Evolutionary conservation across 1,140 invertebrate genomes (phyloP).

Genomic region (Rhizoglyphus robini): DNA sequence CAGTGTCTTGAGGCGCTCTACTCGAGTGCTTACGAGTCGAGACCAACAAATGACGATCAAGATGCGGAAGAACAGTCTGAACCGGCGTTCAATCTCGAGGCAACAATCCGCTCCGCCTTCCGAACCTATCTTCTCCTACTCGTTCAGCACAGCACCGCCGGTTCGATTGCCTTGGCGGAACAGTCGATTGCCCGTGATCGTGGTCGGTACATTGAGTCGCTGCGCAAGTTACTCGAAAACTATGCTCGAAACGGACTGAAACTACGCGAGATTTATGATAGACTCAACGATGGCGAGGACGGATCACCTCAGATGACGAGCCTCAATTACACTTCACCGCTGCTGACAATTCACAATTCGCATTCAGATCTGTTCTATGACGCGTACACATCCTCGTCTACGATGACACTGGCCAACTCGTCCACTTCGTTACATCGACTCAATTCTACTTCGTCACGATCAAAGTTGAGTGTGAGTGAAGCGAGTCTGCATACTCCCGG

Average conservation of each 20-base stretch:
- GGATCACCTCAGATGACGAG: too few species aligned
- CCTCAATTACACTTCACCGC: too few species aligned
- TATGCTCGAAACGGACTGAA: background rate
- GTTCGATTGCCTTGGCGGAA: background rate
- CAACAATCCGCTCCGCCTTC: background rate
- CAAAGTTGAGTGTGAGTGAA: too few species aligned
- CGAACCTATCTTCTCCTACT: background rate
- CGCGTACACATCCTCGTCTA: background rate
- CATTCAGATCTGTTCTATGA: constrained; percentile 12
- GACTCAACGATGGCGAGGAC: too few species aligned
- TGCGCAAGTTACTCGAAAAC: background rate
- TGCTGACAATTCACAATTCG: constrained; percentile 1
- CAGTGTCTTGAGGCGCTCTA: constrained; percentile 37
- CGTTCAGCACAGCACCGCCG: too few species aligned
- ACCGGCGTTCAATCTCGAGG: background rate
- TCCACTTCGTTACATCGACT: too few species aligned
- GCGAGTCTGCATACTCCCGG: too few species aligned
- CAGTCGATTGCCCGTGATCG: too few species aligned
- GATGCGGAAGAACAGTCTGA: background rate
- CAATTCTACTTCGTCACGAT: too few species aligned
- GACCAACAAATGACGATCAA: background rate
- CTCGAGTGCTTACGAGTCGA: background rate
- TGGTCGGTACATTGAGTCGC: too few species aligned
- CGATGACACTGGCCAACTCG: too few species aligned
- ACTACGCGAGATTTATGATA: too few species aligned